Percentiles rank a stretch among this genome's conserved stretches.
Evolutionary conservation across 2,888 invertebrate species (phyloP).

Genomic region (Drosophila meridionalis): DNA sequence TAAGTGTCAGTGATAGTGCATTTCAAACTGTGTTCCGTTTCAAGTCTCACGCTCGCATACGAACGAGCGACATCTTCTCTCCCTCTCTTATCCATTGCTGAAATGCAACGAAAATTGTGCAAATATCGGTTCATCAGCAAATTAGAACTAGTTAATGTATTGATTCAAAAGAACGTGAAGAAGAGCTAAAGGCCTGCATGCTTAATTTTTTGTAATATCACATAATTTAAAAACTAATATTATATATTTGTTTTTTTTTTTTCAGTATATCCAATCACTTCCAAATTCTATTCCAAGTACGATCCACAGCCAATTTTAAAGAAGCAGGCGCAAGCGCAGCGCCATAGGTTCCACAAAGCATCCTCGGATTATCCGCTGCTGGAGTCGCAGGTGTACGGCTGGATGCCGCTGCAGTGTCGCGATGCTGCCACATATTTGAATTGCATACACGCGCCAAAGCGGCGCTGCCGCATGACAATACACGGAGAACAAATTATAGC

Average conservation of each 20-base stretch:
- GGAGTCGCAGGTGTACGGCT: slow-evolving; percentile 83
- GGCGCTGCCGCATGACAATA: slow-evolving; percentile 81
- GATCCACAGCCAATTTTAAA: slow-evolving; percentile 49
- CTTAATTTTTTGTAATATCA: not conserved
- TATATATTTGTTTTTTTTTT: not conserved
- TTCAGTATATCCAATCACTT: slow-evolving; percentile 75
- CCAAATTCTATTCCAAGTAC: slow-evolving; percentile 79
- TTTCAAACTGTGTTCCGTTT: not conserved
- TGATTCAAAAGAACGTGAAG: not conserved
- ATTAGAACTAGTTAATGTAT: not conserved
- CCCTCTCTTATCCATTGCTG: slow-evolving; percentile 2
- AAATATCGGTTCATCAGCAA: not conserved
- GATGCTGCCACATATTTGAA: slow-evolving; percentile 66
- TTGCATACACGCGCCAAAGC: slow-evolving; percentile 76
- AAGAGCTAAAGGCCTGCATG: not conserved
- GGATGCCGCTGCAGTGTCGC: slow-evolving; percentile 71
- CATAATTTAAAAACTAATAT: not conserved
- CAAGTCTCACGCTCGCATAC: not conserved
- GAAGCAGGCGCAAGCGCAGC: slow-evolving; percentile 36
- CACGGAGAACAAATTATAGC: slow-evolving; percentile 78
- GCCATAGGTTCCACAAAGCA: slow-evolving; percentile 41
- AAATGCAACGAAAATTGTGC: not conserved
- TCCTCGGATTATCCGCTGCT: slow-evolving; percentile 63
- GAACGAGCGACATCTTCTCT: not conserved
- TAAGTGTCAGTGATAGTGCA: not conserved